Percentiles rank a stretch among this genome's conserved stretches.
Conservation (phyloP, 2,113 vertebrate genomes). For the Myotis lucifugus region DNA sequence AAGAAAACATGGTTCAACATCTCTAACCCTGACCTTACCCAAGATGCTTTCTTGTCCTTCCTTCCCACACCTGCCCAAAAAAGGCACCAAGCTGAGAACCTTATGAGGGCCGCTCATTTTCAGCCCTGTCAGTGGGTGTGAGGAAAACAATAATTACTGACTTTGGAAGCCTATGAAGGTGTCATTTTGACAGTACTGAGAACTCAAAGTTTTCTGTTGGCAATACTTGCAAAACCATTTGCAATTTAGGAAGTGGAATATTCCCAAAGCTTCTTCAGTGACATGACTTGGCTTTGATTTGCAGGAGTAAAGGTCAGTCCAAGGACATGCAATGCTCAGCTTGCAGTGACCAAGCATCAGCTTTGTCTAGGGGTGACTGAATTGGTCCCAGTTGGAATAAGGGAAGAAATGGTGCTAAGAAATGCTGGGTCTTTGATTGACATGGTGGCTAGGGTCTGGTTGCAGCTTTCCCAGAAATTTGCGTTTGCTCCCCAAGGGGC, state of each 20-base stretch:
- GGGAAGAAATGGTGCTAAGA: neutral
- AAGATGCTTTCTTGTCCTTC: constrained; percentile 34
- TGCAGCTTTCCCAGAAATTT: neutral
- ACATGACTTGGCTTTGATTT: constrained; percentile 51
- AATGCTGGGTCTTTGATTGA: neutral
- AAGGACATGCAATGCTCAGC: neutral
- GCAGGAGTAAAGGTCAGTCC: neutral
- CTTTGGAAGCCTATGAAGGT: constrained; percentile 60
- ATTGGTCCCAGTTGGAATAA: neutral
- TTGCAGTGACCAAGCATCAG: neutral
- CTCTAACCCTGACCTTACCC: constrained; percentile 47
- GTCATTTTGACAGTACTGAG: constrained; percentile 56
- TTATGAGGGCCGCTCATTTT: constrained; percentile 56
- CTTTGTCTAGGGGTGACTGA: neutral
- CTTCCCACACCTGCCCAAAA: constrained; percentile 47
- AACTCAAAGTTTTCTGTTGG: constrained; percentile 52
- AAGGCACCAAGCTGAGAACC: constrained; percentile 54
- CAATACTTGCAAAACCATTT: constrained; percentile 32
- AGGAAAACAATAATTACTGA: constrained; percentile 63
- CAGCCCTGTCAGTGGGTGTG: constrained; percentile 6
- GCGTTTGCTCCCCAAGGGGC: neutral
- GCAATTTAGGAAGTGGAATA: constrained; percentile 44
- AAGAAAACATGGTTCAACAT: neutral
- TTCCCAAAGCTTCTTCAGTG: constrained; percentile 33
- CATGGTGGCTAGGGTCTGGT: neutral